Conservation (phyloP, 2,113 vertebrate species). For the Chaetops frenatus region DNA sequence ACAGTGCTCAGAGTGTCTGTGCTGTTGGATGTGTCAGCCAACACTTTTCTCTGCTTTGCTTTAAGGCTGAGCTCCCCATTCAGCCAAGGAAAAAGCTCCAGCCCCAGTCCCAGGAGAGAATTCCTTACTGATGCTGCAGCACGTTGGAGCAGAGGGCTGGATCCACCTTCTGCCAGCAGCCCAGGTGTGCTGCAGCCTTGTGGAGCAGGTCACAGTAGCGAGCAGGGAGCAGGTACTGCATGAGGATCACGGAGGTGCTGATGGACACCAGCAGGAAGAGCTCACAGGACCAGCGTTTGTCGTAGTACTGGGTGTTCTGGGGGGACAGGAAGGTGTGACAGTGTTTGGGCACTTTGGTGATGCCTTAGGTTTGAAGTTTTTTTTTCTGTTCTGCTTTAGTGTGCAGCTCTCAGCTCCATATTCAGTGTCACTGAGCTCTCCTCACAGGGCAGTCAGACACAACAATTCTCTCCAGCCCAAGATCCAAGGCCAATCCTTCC, state of each 20-base stretch:
- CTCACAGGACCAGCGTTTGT: conserved; percentile 97
- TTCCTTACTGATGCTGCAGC: conserved; percentile 91
- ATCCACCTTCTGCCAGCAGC: conserved; percentile 99
- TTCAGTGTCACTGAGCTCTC: no score
- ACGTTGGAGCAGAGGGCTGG: conserved; percentile 94
- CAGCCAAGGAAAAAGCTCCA: not conserved
- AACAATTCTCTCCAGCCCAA: no score
- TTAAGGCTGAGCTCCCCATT: not conserved
- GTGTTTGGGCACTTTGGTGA: not conserved
- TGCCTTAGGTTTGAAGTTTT: no score
- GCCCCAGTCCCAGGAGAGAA: not conserved
- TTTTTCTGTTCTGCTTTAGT: no score
- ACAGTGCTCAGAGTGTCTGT: fast-evolving
- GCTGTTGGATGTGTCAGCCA: not conserved
- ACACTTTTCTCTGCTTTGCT: not conserved
- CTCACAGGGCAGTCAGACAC: no score
- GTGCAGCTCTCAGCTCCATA: no score
- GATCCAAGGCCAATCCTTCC: no score
- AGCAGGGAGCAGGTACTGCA: conserved; percentile 89
- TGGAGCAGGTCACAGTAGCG: conserved; percentile 96
- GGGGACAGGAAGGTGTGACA: not conserved
- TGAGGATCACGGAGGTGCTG: conserved; percentile 94
- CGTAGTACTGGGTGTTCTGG: conserved; percentile 97
- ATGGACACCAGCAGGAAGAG: conserved; percentile 95
- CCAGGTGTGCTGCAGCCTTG: conserved; percentile 93